Percentiles rank a stretch among this genome's conserved stretches.
Conservation (phyloP, 1,140 invertebrate genomes). For the Conopomorpha cramerella region DNA sequence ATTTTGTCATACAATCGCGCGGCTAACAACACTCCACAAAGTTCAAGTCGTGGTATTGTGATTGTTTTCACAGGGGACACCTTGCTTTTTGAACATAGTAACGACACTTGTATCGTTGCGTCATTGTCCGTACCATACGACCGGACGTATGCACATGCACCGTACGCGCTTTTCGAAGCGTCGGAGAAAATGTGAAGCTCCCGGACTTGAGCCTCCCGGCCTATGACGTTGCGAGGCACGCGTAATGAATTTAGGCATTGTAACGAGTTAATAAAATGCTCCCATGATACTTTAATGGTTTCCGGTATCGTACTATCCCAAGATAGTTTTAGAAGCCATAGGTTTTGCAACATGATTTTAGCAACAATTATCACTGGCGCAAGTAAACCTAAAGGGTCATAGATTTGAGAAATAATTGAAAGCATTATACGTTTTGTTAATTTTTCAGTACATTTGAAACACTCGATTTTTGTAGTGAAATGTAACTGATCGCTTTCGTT, state of each 20-base stretch:
- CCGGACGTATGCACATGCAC: conserved; percentile 16
- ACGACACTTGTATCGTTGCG: background rate
- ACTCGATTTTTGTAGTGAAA: no score
- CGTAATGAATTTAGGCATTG: background rate
- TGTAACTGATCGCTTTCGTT: no score
- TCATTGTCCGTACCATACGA: conserved; percentile 2
- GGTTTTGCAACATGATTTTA: no score
- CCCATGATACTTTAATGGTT: background rate
- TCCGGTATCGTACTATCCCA: conserved; percentile 15
- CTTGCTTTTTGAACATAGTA: background rate
- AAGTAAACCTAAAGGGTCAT: no score
- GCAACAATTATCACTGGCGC: no score
- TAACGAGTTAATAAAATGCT: background rate
- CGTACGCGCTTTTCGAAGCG: conserved; percentile 11
- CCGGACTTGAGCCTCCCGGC: no score
- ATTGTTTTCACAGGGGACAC: conserved; percentile 1
- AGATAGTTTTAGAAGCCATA: conserved; percentile 14
- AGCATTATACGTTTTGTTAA: no score
- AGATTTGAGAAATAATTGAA: no score
- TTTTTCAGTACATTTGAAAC: no score
- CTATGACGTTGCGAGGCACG: background rate
- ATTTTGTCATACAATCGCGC: conserved; percentile 3
- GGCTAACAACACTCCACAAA: background rate
- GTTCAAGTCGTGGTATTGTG: background rate
- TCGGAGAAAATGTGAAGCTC: conserved; percentile 1